phyloP scores from a whole-genome alignment of 2,797 vertebrate species.

The Okamejei kenojei region DNA sequence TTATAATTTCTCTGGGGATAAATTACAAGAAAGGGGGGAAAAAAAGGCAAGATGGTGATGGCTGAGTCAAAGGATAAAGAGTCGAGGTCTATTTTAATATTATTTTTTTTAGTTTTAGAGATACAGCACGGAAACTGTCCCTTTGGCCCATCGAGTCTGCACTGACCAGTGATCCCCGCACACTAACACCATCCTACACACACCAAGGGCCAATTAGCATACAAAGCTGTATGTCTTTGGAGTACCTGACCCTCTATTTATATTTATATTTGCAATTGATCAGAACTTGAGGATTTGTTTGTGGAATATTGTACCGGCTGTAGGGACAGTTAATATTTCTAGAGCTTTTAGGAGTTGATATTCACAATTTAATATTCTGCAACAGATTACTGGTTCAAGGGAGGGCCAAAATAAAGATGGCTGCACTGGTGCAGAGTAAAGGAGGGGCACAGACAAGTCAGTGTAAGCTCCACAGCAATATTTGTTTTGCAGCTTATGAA shows the following conservation, averaged over 20 bases:
- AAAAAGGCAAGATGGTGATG: neutral
- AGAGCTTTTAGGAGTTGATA: neutral
- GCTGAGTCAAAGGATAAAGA: neutral
- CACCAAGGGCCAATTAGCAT: too few species aligned
- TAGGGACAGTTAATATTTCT: neutral
- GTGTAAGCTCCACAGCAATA: neutral
- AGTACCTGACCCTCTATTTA: neutral
- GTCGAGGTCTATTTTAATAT: too few species aligned
- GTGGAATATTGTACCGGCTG: neutral
- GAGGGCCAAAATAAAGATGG: too few species aligned
- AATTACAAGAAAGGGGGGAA: neutral
- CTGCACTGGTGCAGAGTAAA: neutral
- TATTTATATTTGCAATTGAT: neutral
- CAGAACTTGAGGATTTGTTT: neutral
- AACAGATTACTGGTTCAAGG: neutral
- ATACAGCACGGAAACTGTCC: too few species aligned
- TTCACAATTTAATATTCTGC: neutral
- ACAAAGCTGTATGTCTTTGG: too few species aligned
- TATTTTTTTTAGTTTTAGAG: too few species aligned
- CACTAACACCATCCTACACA: too few species aligned
- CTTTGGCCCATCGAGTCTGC: too few species aligned
- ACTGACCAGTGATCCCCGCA: too few species aligned
- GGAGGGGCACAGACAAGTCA: neutral
- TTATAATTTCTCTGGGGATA: neutral
- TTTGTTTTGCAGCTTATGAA: conserved; percentile 8